Conservation (phyloP, 2,888 invertebrate species). For the Plemyria rubiginata region DNA sequence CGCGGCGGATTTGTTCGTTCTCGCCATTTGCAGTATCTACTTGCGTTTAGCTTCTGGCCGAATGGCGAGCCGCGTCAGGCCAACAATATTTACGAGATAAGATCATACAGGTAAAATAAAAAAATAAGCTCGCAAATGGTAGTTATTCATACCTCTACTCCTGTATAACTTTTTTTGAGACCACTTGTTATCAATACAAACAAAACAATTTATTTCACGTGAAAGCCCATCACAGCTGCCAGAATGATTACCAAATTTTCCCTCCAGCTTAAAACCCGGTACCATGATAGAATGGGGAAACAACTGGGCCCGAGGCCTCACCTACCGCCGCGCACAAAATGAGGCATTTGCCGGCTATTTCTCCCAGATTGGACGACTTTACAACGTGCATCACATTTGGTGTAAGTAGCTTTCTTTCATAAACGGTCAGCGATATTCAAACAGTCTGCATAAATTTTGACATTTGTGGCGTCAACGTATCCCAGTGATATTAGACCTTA, state of each 20-base stretch:
- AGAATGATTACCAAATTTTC: background rate
- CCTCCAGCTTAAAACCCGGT: constrained; percentile 96
- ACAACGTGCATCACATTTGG: constrained; percentile 99
- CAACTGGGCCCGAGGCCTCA: constrained; percentile 98
- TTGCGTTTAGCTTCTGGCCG: constrained; percentile 99
- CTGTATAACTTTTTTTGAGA: too few species aligned
- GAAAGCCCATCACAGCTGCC: too few species aligned
- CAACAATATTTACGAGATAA: constrained; percentile 96
- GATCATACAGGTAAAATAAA: constrained; percentile 82
- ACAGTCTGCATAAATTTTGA: too few species aligned
- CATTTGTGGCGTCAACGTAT: too few species aligned
- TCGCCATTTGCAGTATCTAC: constrained; percentile 95
- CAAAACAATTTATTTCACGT: too few species aligned
- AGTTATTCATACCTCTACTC: too few species aligned
- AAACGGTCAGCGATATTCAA: too few species aligned
- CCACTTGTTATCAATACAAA: too few species aligned
- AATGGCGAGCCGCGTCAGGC: constrained; percentile 88
- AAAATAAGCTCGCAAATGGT: too few species aligned
- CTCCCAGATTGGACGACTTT: constrained; percentile 97
- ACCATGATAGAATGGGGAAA: constrained; percentile 99
- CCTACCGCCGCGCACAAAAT: constrained; percentile 94
- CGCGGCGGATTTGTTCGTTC: constrained; percentile 92
- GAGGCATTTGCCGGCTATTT: constrained; percentile 99
- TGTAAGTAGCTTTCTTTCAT: constrained; percentile 87
- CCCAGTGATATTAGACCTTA: too few species aligned